Evolutionary conservation across 2,888 invertebrate species (phyloP).

Genomic region (Macaria liturata): DNA sequence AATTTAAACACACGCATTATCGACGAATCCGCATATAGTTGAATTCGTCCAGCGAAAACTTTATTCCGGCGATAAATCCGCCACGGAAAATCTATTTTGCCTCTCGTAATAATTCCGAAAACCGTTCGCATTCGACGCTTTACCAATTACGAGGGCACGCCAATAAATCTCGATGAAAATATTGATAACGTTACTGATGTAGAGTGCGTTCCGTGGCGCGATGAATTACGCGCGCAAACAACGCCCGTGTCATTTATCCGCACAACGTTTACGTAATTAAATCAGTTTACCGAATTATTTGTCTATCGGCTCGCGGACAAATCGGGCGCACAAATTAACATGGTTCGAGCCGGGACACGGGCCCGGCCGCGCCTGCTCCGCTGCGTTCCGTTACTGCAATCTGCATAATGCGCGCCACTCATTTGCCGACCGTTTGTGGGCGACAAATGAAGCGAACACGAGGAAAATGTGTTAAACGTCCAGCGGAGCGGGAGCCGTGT

Average conservation of each 20-base stretch:
- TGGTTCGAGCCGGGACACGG: conserved; percentile 41
- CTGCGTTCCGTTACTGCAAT: conserved; percentile 58
- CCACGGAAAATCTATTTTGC: conserved; percentile 37
- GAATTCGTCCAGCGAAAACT: conserved; percentile 12
- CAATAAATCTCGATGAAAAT: conserved; percentile 68
- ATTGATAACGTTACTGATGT: conserved; percentile 63
- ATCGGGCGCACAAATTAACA: conserved; percentile 58
- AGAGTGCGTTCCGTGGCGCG: conserved; percentile 38
- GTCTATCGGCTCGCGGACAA: conserved; percentile 51
- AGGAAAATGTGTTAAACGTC: conserved; percentile 52
- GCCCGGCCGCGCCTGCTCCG: conserved; percentile 44
- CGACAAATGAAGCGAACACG: conserved; percentile 69
- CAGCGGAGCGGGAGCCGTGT: conserved; percentile 43
- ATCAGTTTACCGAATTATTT: conserved; percentile 56
- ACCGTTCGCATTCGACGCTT: conserved; percentile 42
- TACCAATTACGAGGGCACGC: conserved; percentile 56
- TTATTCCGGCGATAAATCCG: conserved; percentile 30
- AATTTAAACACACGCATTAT: conserved; percentile 16
- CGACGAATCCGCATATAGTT: conserved; percentile 8
- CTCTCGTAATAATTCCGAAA: conserved; percentile 38
- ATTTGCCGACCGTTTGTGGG: conserved; percentile 70
- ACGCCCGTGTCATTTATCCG: conserved; percentile 51
- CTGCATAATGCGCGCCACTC: conserved; percentile 72
- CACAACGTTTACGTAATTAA: conserved; percentile 53
- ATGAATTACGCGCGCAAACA: conserved; percentile 57